Evolutionary conservation across 2,888 invertebrate genomes (phyloP), one percentile per base, ranked within the genome.

Genomic region (Apodemia mormo): DNA sequence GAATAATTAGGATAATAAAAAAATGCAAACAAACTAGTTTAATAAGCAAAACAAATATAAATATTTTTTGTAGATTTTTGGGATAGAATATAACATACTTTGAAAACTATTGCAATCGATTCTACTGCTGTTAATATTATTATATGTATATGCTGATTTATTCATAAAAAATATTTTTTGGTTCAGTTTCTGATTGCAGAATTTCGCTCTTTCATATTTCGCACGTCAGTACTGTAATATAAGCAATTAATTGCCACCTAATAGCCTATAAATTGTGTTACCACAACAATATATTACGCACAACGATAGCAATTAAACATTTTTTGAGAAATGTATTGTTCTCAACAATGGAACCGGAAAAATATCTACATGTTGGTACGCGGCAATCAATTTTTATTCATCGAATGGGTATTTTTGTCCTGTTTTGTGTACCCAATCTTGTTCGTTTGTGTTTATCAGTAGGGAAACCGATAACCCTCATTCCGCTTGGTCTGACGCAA

Each of bases 361-460:
- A 83, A 83, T 83, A 81, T 81, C 79, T 80, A 80, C 78, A 81
- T 77, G 82, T 82, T 81, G 82, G 83, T 82, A 86, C 86, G 89
- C 85, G 12, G 45, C 45, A 49, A 49, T 49, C 45, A 88, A 86
- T 90, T 90, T 89, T 49, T 49, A 49, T 90, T 90, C 84, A 79
- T 77, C 80, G 81, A 81, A 82, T 84, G 82, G 82, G 81, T 84
- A 82, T 86, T 88, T 87, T 86, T 84, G 84, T 83, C 81, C 82
- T 80, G 83, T 83, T 82, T 82, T 81, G 85, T 78, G 81, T 79
- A 80, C 77, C 77, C 81, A 81, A 77, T 81, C 84, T 87, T 87
- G 88, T 90, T 88, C 88, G 88, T 86, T 89, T 87, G 87, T 90
- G 88, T 91, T 90, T 91, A 89, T 91, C 89, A 87, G 86, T 77